These are phyloP conservation scores for Molorchus minor DNA, from an alignment of 2,888 invertebrate species.

Conservation along the genomic window DNA sequence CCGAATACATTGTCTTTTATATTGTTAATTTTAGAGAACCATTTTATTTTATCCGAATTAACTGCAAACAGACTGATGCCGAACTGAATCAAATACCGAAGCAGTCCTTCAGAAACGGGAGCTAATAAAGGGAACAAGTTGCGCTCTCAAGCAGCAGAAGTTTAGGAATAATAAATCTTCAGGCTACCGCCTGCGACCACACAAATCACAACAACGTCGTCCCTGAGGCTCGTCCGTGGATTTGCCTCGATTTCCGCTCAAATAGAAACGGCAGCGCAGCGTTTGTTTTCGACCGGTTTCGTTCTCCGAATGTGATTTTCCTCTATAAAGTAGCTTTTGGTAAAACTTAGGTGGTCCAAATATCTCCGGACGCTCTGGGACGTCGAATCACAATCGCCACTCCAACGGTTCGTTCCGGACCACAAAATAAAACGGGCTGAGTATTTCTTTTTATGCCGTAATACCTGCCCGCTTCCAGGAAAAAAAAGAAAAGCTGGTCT, in stretches of 20 bases:
- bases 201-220: conserved; percentile 46
- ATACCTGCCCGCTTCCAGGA: too few species aligned
- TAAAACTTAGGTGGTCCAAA: conserved; percentile 39
- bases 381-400: conserved; percentile 24
- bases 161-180: conserved; percentile 45
- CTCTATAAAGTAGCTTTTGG: conserved; percentile 41
- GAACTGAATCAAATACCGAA: too few species aligned
- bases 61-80: background rate
- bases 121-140: conserved; percentile 41
- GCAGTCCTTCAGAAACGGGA: conserved; percentile 38
- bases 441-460: too few species aligned
- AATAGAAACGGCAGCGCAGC: conserved; percentile 40
- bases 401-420: conserved; percentile 21
- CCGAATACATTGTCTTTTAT: too few species aligned
- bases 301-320: conserved; percentile 41
- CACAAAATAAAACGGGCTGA: conserved; percentile 26
- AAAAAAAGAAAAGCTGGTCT: too few species aligned
- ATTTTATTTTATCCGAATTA: too few species aligned
- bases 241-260: conserved; percentile 45
- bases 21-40: too few species aligned
- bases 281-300: conserved; percentile 46
- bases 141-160: conserved; percentile 30
- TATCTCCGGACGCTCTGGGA: conserved; percentile 31
- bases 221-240: conserved; percentile 35
- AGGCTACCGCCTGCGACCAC: conserved; percentile 39